phyloP scores from a whole-genome alignment of 64 coral and sea anemone genomes.

The Dendronephthya gigantea region DNA sequence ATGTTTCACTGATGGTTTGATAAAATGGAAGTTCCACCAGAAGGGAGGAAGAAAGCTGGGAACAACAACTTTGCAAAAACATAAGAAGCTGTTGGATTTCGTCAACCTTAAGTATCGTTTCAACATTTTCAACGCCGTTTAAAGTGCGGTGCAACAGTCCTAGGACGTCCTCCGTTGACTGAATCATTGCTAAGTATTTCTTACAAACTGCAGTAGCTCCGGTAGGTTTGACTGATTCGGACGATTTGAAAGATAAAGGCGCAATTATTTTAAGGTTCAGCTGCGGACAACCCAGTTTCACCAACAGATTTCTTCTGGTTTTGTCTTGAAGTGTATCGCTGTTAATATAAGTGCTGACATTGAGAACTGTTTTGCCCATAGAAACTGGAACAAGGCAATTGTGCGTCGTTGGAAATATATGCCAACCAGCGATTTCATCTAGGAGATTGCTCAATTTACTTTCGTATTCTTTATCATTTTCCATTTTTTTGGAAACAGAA shows the following conservation, averaged over 20 bases:
- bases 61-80: neutral
- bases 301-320: neutral
- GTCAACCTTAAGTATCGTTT: neutral
- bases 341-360: neutral
- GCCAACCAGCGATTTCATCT: neutral
- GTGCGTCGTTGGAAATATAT: neutral
- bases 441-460: neutral
- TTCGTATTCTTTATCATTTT: neutral
- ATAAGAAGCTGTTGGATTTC: neutral
- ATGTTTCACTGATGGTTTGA: neutral
- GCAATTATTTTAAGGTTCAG: neutral
- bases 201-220: neutral
- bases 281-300: neutral
- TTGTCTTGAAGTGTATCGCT: neutral
- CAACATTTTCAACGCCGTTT: neutral
- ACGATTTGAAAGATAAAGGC: neutral
- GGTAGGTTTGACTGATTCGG: neutral
- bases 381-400: neutral
- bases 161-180: neutral
- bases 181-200: neutral
- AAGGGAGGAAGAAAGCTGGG: neutral
- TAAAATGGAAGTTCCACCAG: neutral
- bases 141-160: neutral
- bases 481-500: neutral
- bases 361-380: neutral